Conservation (phyloP, 2,888 invertebrate species). For the Meganola albula region DNA sequence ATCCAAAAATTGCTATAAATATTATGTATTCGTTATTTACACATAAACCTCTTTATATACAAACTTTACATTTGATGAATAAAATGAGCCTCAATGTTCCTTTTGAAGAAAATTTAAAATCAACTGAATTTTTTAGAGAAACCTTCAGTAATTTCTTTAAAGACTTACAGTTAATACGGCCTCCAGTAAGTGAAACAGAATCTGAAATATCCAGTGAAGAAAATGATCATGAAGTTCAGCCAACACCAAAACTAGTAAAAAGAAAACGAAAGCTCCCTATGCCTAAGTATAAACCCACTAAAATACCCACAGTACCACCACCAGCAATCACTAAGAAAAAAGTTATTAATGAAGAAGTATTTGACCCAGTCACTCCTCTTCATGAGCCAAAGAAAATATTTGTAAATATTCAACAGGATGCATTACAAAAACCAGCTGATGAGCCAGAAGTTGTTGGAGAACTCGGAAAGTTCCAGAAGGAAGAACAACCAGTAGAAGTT, state of each 20-base stretch:
- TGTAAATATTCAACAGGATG: slow-evolving; percentile 58
- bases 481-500: slow-evolving; percentile 35
- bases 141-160: slow-evolving; percentile 48
- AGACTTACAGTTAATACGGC: slow-evolving; percentile 34
- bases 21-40: slow-evolving; percentile 86
- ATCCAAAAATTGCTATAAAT: slow-evolving; percentile 83
- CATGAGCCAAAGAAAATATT: slow-evolving; percentile 65
- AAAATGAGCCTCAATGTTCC: slow-evolving; percentile 94
- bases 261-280: slow-evolving; percentile 57
- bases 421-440: slow-evolving; percentile 46
- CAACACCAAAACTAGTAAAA: slow-evolving; percentile 41
- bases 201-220: slow-evolving; percentile 68
- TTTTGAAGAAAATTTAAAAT: slow-evolving; percentile 77
- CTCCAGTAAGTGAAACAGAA: slow-evolving; percentile 55
- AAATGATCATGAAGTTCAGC: slow-evolving; percentile 34
- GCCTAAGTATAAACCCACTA: slow-evolving; percentile 37
- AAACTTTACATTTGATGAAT: slow-evolving; percentile 95
- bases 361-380: slow-evolving; percentile 51
- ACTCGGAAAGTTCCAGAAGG: slow-evolving; percentile 63
- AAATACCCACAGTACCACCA: slow-evolving; percentile 43
- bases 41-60: slow-evolving; percentile 89
- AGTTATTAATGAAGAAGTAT: slow-evolving; percentile 54
- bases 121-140: slow-evolving; percentile 51
- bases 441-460: slow-evolving; percentile 58
- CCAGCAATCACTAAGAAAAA: slow-evolving; percentile 46